Evolutionary conservation across 2,888 invertebrate genomes (phyloP), one percentile per base, ranked within the genome.

Genomic region (Parnassius smintheus): DNA sequence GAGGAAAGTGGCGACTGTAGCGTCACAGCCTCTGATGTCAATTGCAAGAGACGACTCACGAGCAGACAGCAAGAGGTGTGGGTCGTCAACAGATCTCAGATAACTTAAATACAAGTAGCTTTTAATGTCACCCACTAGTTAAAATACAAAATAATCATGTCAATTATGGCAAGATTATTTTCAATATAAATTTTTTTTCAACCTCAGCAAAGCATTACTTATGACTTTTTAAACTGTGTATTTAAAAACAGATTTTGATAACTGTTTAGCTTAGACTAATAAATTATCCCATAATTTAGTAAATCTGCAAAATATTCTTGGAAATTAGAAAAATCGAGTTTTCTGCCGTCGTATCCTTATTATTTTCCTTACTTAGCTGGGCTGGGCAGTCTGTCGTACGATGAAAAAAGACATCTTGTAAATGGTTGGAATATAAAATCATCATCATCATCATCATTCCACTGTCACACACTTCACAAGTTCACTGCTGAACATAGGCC

Each of bases 91-190:
- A 18, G 11, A 62, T 49, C 55, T 59, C 66, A 63, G 76, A 80
- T 83, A 86, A 82, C 85, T 83, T 78, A 84, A 84, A 81, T 70
- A 69, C 75, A 66, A 66, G 68, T 67, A 54, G 66, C 51, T 68
- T 71, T 81, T 84, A 86, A 86, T 85, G 83, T 75, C 83, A 82
- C 62, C 68, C 75, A 76, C 79, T 75, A 72, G 76, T 80, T 80
- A 62, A 72, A 35, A 35, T 35, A 70, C 65, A 67, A 76, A 75
- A 79, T 77, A 75, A 64, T 60, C 51, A 60, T 51, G 60, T 7
- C 44, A 35, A 60, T 64, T 60, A 73, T 75, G 74, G 75, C 61
- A 59, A 59, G n/a, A 22, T 18, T 61, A 58, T 58, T 64, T 55
- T 51, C 48, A 58, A 48, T 13, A 42, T 53, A 60, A 18, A 18